A percentile compares a stretch with the other conserved stretches of the same genome.
These are phyloP conservation scores for Bombus waltoni DNA, from an alignment of 1,140 invertebrate species.

Conservation along the genomic window DNA sequence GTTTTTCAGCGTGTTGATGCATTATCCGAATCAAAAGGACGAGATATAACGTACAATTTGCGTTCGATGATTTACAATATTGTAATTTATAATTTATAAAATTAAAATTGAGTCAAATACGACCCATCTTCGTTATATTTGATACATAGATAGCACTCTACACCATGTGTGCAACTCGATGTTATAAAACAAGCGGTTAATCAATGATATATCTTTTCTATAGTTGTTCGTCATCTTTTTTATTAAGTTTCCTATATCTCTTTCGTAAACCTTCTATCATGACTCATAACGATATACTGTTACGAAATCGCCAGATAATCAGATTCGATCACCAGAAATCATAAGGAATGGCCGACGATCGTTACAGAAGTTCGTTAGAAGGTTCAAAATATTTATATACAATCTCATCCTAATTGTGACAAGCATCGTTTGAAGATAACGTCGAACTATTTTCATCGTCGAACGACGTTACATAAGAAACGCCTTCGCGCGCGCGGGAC, in stretches of 20 bases:
- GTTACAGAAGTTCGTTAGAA: too few species aligned
- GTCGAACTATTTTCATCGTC: too few species aligned
- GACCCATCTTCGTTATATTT: too few species aligned
- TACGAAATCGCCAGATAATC: too few species aligned
- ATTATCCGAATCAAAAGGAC: not conserved
- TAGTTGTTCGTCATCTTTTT: not conserved
- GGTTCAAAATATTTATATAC: not conserved
- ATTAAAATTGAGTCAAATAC: not conserved
- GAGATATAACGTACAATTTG: not conserved
- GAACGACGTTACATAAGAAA: conserved; percentile 29
- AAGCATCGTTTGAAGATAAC: not conserved
- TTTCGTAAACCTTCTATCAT: not conserved
- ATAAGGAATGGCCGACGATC: not conserved
- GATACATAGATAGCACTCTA: too few species aligned
- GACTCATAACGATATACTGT: not conserved
- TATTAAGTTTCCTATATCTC: not conserved
- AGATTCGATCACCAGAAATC: not conserved
- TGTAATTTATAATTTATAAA: not conserved
- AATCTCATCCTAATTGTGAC: not conserved
- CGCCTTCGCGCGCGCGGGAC: conserved; percentile 8
- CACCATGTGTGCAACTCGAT: not conserved
- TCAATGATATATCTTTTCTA: not conserved
- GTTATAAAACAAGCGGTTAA: not conserved
- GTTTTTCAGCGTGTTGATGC: fast-evolving
- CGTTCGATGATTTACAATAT: not conserved